Conservation (phyloP, 2,113 vertebrate species). For the Lampris megalopsis region DNA sequence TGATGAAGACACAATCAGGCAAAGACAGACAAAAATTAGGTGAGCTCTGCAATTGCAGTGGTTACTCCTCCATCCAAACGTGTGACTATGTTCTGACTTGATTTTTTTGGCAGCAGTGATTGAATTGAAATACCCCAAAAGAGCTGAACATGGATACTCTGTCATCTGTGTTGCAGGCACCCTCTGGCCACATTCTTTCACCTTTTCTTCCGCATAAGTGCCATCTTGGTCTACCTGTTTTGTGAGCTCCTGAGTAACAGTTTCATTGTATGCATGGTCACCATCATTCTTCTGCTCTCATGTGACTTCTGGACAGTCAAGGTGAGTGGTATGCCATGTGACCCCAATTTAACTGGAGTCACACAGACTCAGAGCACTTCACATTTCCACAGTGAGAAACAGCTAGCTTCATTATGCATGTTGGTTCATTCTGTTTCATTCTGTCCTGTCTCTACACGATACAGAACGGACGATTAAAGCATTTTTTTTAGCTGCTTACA, state of each 20-base stretch:
- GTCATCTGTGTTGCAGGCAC: conserved; percentile 82
- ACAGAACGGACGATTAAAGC: no score
- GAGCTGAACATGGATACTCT: not conserved
- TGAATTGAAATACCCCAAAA: not conserved
- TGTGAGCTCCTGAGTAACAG: conserved; percentile 88
- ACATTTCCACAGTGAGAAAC: no score
- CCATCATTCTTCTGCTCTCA: conserved; percentile 92
- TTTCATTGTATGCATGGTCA: conserved; percentile 93
- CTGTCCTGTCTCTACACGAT: no score
- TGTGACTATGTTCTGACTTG: not conserved
- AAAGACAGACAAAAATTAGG: conserved; percentile 85
- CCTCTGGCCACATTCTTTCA: conserved; percentile 94
- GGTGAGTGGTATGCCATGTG: conserved; percentile 69
- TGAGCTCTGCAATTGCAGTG: conserved; percentile 53
- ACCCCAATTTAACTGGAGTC: not conserved
- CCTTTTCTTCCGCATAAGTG: conserved; percentile 92
- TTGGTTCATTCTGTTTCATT: no score
- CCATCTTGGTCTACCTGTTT: conserved; percentile 89
- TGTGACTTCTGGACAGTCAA: conserved; percentile 98
- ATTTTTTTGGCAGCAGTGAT: not conserved
- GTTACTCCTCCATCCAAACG: not conserved
- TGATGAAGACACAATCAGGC: conserved; percentile 81
- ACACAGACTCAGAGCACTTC: no score
- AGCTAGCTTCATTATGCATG: no score
- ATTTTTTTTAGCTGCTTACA: no score